Evolutionary conservation across 2,797 vertebrate genomes (phyloP), one percentile per base, ranked within the genome.

Genomic region (Gila robusta): DNA sequence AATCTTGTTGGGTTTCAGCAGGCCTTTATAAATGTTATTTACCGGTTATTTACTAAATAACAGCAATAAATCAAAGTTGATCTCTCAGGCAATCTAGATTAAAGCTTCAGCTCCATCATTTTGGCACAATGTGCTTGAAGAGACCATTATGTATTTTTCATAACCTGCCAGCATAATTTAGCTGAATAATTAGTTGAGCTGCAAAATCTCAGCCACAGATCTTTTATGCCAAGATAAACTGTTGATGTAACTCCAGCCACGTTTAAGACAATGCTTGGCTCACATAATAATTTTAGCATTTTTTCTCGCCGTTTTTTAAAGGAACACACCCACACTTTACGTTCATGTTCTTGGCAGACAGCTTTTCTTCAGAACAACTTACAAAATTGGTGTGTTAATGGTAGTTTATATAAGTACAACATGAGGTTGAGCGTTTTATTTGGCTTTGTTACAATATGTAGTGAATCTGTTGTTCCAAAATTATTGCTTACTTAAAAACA

Each of bases 171-270:
- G 72, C 16, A 12, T 52, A 67, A 69, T 52, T 66, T 32, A 78
- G 32, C 73, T 67, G 14, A 84, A 69, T 52, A 78, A 67, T 78
- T 67, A 84, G 32, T 3, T 52, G n/a, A 52, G 28, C 21, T 37
- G 26, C 44, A 47, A 76, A 52, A 84, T 77, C 17, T 77, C 10
- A 72, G 47, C 4, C 5, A 81, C 44, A 82, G 59, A 35, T 37
- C 14, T 47, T 74, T 83, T 66, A 69, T 56, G 72, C 73, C 73
- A 44, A 84, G 47, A 64, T 78, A 70, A 79, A 47, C 83, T 84
- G 83, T 56, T 84, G 64, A 59, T 70, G 59, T 35, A 37, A 37
- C 81, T 49, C 72, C 85, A 19, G 47, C 47, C 39, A 56, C 39
- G 16, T 28, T 71, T 71, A 21, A 73, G 64, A 87, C 81, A 79